Conservation (phyloP, 1,140 invertebrate genomes). For the Drosophila auraria region DNA sequence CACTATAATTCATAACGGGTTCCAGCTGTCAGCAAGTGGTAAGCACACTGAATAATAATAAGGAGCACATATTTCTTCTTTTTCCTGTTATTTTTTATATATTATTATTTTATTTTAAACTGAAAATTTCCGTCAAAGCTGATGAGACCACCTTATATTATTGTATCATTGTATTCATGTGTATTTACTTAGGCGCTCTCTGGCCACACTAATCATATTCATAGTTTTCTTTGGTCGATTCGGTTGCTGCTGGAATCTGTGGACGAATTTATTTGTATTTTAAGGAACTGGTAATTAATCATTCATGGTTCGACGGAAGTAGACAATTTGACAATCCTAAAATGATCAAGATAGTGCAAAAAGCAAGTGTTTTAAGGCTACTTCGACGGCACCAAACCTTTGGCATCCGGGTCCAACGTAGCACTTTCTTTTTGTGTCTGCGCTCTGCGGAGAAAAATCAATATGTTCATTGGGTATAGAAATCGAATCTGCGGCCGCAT, state of each 20-base stretch:
- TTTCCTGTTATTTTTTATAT: no score
- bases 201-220: conserved; percentile 24
- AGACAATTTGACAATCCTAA: not conserved
- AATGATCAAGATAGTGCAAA: not conserved
- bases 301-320: not conserved
- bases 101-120: no score
- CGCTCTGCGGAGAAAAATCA: conserved; percentile 38
- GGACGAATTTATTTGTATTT: conserved; percentile 42
- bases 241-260: conserved; percentile 20
- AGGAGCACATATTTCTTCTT: no score
- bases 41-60: no score
- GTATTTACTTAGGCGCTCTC: not conserved
- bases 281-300: conserved; percentile 32
- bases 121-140: no score
- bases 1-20: no score
- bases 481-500: conserved; percentile 30
- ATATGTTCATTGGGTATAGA: conserved; percentile 46
- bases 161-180: no score
- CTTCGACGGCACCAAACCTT: not conserved
- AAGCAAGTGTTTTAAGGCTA: no score
- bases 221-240: conserved; percentile 26
- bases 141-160: no score
- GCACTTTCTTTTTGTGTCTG: conserved; percentile 49
- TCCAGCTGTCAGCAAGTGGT: no score
- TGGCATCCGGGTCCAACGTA: conserved; percentile 44